These are phyloP conservation scores for Grus americana DNA, from an alignment of 2,113 vertebrate genomes.

Conservation along the genomic window DNA sequence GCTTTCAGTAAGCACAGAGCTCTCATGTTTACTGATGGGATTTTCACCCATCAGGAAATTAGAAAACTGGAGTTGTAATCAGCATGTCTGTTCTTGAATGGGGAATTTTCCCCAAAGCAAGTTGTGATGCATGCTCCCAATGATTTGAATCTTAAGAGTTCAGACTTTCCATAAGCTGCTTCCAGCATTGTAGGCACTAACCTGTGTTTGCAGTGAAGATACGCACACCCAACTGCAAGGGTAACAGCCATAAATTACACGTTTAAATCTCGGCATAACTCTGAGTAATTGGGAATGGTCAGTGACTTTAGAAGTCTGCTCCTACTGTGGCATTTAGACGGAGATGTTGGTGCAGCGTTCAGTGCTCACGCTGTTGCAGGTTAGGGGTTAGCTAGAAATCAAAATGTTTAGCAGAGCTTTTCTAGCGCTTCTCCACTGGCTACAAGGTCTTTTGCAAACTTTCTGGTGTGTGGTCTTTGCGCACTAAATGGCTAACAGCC, in stretches of 20 bases:
- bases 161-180: conserved; percentile 38
- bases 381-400: background rate
- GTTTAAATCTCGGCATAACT: background rate
- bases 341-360: accelerated
- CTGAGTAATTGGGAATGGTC: background rate
- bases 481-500: background rate
- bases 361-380: background rate
- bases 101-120: conserved; percentile 60
- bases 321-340: background rate
- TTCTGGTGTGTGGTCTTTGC: conserved; percentile 7
- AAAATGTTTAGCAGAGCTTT: background rate
- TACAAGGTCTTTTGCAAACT: background rate
- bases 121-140: background rate
- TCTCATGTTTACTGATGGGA: background rate
- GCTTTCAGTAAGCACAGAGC: background rate
- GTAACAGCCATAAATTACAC: background rate
- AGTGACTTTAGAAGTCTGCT: background rate
- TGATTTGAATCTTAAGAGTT: background rate
- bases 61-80: background rate
- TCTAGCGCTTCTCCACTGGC: background rate
- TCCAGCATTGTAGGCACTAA: conserved; percentile 2
- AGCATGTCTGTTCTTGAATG: conserved; percentile 50
- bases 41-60: conserved; percentile 28
- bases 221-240: background rate
- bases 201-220: background rate